Evolutionary conservation across 2,888 invertebrate genomes (phyloP).

Genomic region (Spialia ferax): DNA sequence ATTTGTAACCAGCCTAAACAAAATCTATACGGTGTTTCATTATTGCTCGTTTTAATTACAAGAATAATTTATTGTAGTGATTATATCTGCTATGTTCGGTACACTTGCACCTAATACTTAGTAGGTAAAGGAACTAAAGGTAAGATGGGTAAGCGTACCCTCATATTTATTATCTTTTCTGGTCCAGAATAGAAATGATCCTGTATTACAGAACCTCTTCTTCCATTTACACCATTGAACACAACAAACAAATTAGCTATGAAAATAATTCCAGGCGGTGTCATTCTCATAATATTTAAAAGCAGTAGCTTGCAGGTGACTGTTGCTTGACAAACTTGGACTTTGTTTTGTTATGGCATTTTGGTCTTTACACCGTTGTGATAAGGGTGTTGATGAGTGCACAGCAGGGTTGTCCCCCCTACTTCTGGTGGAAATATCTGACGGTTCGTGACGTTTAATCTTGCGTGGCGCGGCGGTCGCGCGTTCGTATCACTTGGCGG

Average conservation of each 20-base stretch:
- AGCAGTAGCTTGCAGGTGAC: constrained; percentile 70
- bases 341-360: constrained; percentile 41
- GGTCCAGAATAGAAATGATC: no score
- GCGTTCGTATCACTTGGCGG: constrained; percentile 79
- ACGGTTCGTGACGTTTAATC: constrained; percentile 86
- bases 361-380: constrained; percentile 48
- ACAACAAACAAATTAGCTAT: constrained; percentile 42
- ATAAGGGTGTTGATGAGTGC: constrained; percentile 51
- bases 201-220: not conserved
- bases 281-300: constrained; percentile 58
- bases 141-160: no score
- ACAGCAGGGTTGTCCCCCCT: constrained; percentile 51
- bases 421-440: constrained; percentile 61
- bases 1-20: no score
- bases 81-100: no score
- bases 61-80: no score
- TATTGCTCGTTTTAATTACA: no score
- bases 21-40: no score
- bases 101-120: no score
- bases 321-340: constrained; percentile 54
- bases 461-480: constrained; percentile 81
- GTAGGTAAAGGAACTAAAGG: no score
- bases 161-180: no score
- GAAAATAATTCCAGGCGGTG: constrained; percentile 51
- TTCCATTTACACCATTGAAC: constrained; percentile 33